Evolutionary conservation across 2,113 vertebrate species (phyloP).

Genomic region (Argyrosomus japonicus): DNA sequence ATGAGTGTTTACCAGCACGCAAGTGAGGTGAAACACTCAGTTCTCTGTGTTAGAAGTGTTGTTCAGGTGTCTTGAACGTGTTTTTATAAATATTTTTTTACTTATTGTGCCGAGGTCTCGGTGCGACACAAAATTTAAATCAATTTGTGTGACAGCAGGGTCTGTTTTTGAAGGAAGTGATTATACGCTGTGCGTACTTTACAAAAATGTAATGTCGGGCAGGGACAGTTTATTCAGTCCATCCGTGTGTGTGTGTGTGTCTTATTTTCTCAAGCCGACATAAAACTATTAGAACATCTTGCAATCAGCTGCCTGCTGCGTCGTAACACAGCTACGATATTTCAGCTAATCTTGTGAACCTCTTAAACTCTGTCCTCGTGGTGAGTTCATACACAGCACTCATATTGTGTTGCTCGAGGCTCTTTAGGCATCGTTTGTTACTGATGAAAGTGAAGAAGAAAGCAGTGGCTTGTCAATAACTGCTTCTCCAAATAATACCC

Average conservation of each 20-base stretch:
- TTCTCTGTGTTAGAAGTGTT: background rate
- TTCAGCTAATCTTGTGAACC: constrained; percentile 13
- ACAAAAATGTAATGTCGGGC: background rate
- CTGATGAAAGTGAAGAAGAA: background rate
- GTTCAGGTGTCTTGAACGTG: background rate
- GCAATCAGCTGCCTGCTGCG: constrained; percentile 18
- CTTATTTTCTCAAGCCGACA: background rate
- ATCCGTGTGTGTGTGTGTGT: background rate
- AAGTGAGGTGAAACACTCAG: background rate
- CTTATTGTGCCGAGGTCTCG: background rate
- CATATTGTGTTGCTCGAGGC: background rate
- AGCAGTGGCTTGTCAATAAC: background rate
- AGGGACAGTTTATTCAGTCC: background rate
- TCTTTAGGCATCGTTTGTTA: background rate
- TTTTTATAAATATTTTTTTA: background rate
- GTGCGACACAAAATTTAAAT: background rate
- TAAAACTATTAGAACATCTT: constrained; percentile 8
- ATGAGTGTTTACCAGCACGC: background rate
- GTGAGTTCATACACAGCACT: background rate
- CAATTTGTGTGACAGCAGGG: constrained; percentile 6
- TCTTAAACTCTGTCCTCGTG: background rate
- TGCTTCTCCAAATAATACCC: background rate
- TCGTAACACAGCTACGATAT: background rate
- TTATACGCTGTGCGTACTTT: background rate
- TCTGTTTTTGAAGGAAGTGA: background rate